phyloP scores from a whole-genome alignment of 2,888 invertebrate genomes.

The Sinohyriopsis cumingii region DNA sequence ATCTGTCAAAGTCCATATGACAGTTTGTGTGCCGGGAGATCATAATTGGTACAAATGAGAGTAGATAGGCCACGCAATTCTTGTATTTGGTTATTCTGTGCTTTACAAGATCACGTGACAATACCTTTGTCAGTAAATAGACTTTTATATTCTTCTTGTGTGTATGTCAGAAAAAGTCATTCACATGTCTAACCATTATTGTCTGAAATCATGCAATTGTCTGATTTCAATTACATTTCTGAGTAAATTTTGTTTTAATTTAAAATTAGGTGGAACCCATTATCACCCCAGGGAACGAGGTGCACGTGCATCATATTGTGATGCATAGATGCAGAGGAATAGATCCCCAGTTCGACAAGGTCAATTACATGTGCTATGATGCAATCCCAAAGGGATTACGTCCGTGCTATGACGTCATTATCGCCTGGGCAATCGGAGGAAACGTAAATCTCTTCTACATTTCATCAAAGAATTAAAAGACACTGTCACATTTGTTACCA shows the following conservation, averaged over 20 bases:
- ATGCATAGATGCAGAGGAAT: constrained; percentile 82
- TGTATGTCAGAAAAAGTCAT: no score
- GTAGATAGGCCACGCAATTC: no score
- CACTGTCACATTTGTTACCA: no score
- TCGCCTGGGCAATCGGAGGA: constrained; percentile 39
- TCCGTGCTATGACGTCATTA: constrained; percentile 19
- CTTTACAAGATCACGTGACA: no score
- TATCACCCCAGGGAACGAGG: constrained; percentile 77
- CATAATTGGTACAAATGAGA: no score
- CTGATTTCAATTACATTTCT: background rate
- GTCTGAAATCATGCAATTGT: constrained; percentile 8
- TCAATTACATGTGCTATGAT: constrained; percentile 20
- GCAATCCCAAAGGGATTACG: background rate
- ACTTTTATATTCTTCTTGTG: no score
- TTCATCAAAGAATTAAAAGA: background rate
- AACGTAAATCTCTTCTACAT: constrained; percentile 14
- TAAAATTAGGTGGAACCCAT: constrained; percentile 80
- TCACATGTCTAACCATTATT: background rate
- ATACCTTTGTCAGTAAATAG: no score
- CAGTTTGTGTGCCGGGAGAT: no score
- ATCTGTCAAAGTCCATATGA: no score
- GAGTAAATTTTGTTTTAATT: background rate
- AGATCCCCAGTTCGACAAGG: constrained; percentile 11
- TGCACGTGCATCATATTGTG: constrained; percentile 88
- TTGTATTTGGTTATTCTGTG: no score